Base-by-base conservation (phyloP, 2,797 vertebrate genomes). In the Picus viridis region DNA sequence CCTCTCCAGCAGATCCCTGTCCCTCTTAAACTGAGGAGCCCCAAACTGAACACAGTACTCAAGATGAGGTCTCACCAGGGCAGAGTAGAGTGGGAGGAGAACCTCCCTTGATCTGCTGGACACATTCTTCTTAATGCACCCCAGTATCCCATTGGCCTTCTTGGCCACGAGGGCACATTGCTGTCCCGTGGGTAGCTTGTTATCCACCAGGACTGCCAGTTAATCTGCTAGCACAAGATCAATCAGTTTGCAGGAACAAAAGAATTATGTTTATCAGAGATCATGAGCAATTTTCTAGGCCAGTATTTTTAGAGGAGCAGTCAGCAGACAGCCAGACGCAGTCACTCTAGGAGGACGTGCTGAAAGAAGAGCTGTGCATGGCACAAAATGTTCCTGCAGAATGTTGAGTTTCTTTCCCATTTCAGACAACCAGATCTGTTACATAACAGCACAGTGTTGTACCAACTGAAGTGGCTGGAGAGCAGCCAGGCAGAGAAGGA, bases 181-280 rank as follows among this genome's bases (percentile, higher is more conserved):
- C 36, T 36, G 36, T 36, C 36, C 36, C 36, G 36, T 36, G 36
- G 36, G 36, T 36, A 36, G 9, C 36, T 36, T 36, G 36, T 36
- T 36, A 36, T 36, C 36, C 36, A 36, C 36, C 36, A 36, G 36
- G 36, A 36, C 36, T 36, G 36, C 36, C 36, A 36, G 36, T 61
- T 86, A 78, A 90, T 84, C 73, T 71, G 26, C 19, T 75, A 64
- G 56, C 32, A 70, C 30, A 47, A 70, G 36, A 58, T 57, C 58
- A 90, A 64, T 45, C 86, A 3, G 70, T 63, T 51, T 86, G 29
- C 57, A 62, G 20, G 15, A 80, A 82, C 54, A 74, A 68, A 82
- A 93, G 17, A 86, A 79, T 73, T 17, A 30, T 51, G 80, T 79
- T 84, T 84, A 53, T 90, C 49, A 88, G 90, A 77, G 57, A 68